phyloP scores from a whole-genome alignment of 2,797 vertebrate genomes.

The Chromis chromis region DNA sequence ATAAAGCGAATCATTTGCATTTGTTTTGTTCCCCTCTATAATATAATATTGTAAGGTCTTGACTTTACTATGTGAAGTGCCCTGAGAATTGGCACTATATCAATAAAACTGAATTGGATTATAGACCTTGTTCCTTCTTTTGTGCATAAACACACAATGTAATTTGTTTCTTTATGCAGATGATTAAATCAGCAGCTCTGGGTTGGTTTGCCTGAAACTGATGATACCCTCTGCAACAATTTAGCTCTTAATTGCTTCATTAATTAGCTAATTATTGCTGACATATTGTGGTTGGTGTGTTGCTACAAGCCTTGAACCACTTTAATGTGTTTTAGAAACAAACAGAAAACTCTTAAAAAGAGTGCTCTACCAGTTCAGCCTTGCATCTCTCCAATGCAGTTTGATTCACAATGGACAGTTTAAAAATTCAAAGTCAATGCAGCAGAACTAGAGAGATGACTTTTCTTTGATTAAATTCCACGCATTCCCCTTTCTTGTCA shows the following conservation, averaged over 20 bases:
- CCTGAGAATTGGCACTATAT: too few relatives aligned
- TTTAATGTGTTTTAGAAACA: neutral
- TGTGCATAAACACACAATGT: neutral
- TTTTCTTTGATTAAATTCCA: neutral
- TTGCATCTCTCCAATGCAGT: too few relatives aligned
- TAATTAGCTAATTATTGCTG: constrained; percentile 15
- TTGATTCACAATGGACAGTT: neutral
- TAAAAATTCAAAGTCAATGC: neutral
- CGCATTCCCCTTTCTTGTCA: neutral
- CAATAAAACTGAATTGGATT: too few relatives aligned
- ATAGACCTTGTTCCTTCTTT: neutral
- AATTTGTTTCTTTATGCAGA: neutral
- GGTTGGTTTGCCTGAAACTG: neutral
- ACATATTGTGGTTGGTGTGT: neutral
- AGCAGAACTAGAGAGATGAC: neutral
- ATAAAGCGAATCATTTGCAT: too few relatives aligned
- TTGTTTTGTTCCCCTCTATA: too few relatives aligned
- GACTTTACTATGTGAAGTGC: too few relatives aligned
- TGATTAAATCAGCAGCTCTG: constrained; percentile 5
- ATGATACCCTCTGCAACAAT: neutral
- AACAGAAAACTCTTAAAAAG: neutral
- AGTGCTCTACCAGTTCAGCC: neutral
- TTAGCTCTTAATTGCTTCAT: constrained; percentile 11
- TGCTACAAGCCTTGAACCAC: neutral
- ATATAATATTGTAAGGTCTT: too few relatives aligned